A percentile compares a stretch with the other conserved stretches of the same genome.
Evolutionary conservation across 2,797 vertebrate species (phyloP).

Genomic region (Vespertilio murinus): DNA sequence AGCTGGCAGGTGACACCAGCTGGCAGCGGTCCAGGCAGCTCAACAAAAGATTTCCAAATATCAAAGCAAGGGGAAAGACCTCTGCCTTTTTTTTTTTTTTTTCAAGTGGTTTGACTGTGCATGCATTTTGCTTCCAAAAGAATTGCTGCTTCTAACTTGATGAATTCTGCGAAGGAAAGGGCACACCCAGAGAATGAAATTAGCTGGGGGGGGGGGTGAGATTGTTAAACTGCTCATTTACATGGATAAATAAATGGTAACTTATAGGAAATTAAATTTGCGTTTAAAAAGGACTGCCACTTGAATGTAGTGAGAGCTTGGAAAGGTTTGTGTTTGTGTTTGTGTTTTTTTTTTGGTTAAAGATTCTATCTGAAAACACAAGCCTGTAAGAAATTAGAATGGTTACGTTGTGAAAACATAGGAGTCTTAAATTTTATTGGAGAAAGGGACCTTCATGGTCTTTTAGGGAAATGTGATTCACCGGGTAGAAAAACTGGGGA

Average conservation of each 20-base stretch:
- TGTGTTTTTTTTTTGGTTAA: neutral
- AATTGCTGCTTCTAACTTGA: neutral
- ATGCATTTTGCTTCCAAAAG: neutral
- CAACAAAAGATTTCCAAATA: conserved; percentile 63
- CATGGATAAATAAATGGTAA: neutral
- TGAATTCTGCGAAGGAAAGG: neutral
- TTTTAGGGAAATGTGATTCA: conserved; percentile 3
- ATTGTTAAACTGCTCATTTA: neutral
- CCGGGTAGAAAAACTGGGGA: neutral
- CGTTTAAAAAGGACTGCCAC: neutral
- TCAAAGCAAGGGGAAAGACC: conserved; percentile 55
- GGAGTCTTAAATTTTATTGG: neutral
- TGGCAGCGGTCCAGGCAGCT: conserved; percentile 47
- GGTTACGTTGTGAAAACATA: neutral
- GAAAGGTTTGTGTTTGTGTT: neutral
- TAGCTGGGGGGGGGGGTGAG: neutral
- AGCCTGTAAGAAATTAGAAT: neutral
- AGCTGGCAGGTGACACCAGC: conserved; percentile 72
- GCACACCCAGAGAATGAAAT: neutral
- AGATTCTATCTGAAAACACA: conserved; percentile 6
- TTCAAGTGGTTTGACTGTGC: neutral
- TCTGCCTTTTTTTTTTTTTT: conserved; percentile 10
- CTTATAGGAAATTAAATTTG: neutral
- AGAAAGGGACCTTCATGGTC: neutral
- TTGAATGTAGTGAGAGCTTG: neutral